Conservation (phyloP, 2,113 vertebrate species). For the Hiodon tergisus region DNA sequence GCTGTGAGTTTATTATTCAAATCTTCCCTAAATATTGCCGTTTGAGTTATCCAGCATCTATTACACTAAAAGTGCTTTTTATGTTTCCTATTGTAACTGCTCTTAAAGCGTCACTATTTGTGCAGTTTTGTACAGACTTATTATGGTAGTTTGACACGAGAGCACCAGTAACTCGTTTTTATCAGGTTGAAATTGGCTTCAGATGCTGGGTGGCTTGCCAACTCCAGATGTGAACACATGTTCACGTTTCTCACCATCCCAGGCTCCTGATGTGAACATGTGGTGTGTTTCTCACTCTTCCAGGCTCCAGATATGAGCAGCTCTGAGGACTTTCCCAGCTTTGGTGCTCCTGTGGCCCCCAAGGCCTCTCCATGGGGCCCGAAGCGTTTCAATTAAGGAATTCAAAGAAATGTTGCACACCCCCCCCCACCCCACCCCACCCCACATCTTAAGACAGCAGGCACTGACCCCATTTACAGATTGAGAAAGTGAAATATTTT, state of each 20-base stretch:
- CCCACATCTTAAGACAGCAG: slow-evolving; percentile 44
- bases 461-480: slow-evolving; percentile 26
- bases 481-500: too few relatives aligned
- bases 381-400: slow-evolving; percentile 82
- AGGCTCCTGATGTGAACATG: neutral
- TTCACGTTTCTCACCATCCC: neutral
- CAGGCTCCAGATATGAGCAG: slow-evolving; percentile 98
- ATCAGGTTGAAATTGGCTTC: too few relatives aligned
- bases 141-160: neutral
- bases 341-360: slow-evolving; percentile 88
- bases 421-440: slow-evolving; percentile 28
- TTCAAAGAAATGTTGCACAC: slow-evolving; percentile 44
- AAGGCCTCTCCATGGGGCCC: slow-evolving; percentile 93
- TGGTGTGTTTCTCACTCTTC: neutral
- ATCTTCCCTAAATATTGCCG: too few relatives aligned
- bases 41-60: too few relatives aligned
- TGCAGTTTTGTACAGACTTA: neutral
- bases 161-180: too few relatives aligned
- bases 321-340: slow-evolving; percentile 96
- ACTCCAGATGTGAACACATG: neutral
- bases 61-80: too few relatives aligned
- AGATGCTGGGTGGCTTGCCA: neutral
- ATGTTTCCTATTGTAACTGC: too few relatives aligned
- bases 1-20: too few relatives aligned
- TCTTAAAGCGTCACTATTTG: neutral